Conservation (phyloP, 2,888 invertebrate species). For the Fragum whitleyi region DNA sequence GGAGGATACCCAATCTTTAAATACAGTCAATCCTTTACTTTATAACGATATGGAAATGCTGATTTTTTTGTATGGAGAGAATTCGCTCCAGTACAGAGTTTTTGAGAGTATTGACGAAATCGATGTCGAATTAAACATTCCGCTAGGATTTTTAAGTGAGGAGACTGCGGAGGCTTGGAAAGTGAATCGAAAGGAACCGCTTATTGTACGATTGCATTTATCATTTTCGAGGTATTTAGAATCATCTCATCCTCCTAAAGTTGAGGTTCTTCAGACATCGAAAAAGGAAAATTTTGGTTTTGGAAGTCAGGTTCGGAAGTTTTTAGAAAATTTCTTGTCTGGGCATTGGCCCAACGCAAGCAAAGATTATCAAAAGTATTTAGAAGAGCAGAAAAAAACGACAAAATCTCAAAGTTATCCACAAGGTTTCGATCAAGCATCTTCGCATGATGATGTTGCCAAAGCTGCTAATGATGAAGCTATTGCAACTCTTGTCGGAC, state of each 20-base stretch:
- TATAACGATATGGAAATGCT: constrained; percentile 74
- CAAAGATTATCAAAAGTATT: constrained; percentile 42
- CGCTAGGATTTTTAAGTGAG: constrained; percentile 63
- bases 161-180: constrained; percentile 79
- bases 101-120: constrained; percentile 78
- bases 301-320: constrained; percentile 77
- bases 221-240: constrained; percentile 77
- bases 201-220: constrained; percentile 75
- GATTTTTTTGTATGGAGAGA: constrained; percentile 70
- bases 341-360: constrained; percentile 67
- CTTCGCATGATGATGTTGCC: background rate
- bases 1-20: constrained; percentile 36
- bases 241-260: constrained; percentile 72
- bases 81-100: constrained; percentile 66
- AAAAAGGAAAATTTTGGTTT: constrained; percentile 78
- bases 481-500: constrained; percentile 69
- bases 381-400: constrained; percentile 30
- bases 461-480: constrained; percentile 61
- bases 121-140: constrained; percentile 77
- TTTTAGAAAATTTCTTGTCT: constrained; percentile 68
- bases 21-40: constrained; percentile 57
- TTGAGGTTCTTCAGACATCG: constrained; percentile 79
- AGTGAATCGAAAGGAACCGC: constrained; percentile 71
- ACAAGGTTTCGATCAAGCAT: constrained; percentile 16
- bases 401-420: constrained; percentile 45